These are phyloP conservation scores for Urophycis tenuis DNA, from an alignment of 2,797 vertebrate species.

Conservation along the genomic window DNA sequence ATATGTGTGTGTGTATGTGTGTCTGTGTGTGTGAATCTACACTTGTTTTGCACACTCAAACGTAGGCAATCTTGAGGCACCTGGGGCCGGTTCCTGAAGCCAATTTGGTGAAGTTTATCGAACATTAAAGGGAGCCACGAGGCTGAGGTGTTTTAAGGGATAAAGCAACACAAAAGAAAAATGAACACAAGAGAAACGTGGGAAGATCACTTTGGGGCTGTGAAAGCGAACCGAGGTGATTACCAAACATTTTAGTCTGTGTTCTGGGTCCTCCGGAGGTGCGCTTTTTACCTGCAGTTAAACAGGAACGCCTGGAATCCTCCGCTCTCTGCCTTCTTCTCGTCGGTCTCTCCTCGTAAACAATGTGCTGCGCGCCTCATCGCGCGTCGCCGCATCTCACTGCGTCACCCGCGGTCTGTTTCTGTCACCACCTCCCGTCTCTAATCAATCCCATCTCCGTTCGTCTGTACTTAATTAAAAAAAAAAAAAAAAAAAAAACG, in stretches of 20 bases:
- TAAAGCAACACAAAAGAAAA: slow-evolving; percentile 1
- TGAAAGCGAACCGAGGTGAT: slow-evolving; percentile 38
- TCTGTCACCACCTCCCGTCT: slow-evolving; percentile 5
- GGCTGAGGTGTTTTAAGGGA: slow-evolving; percentile 26
- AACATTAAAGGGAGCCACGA: slow-evolving; percentile 37
- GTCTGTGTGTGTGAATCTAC: slow-evolving; percentile 33
- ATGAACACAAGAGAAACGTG: not conserved
- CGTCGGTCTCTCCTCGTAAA: not conserved
- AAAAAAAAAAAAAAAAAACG: no score
- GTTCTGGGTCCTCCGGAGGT: slow-evolving; percentile 29
- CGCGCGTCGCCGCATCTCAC: not conserved
- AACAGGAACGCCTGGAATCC: slow-evolving; percentile 4
- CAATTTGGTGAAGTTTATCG: slow-evolving; percentile 48
- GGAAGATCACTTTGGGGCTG: slow-evolving; percentile 30
- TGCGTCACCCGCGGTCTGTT: slow-evolving; percentile 14
- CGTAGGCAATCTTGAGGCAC: slow-evolving; percentile 26
- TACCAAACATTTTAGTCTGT: slow-evolving; percentile 32
- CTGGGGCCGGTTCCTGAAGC: slow-evolving; percentile 31
- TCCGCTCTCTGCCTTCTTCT: no score
- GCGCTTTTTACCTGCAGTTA: slow-evolving; percentile 8
- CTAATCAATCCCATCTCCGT: not conserved
- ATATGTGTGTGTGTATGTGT: slow-evolving; percentile 14
- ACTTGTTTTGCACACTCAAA: slow-evolving; percentile 42
- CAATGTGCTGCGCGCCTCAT: not conserved
- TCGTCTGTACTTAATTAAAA: not conserved